Base-by-base conservation (phyloP, 2,888 invertebrate genomes). In the Pyrrhosoma nymphula region DNA sequence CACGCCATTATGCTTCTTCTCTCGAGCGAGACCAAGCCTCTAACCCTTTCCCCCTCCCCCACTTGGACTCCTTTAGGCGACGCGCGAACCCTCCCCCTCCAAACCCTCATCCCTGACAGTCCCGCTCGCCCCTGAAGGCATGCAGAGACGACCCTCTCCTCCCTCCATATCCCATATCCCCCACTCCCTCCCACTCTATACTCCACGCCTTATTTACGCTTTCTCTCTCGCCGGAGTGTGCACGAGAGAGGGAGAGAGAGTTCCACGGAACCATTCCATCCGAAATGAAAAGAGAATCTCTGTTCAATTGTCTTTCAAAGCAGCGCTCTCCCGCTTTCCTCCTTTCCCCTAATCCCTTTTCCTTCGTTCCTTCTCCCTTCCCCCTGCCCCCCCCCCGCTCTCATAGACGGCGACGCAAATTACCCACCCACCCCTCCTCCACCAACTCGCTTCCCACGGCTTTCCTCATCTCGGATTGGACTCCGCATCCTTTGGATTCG, bases 1-100 rank as follows among this genome's bases (percentile, higher is more conserved):
- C 82, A 82, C 82, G 30, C 82, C 82, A 82, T 82, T 82, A 82
- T 82, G 82, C 82, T 82, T 82, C 69, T 69, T 47, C 60, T 60
- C 82, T 82, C 35, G 18, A 82, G 82, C 82, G 30, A 35, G 16
- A 16, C 69, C 20, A 26, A 69, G 69, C 1, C 82, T 18, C 82
- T 30, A 6, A 2, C 30, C 35, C 30, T 14, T 35, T 16, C 18
- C 35, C 82, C 82, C n/a, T n/a, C 4, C 6, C 26, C 14, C 60
- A 3, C 60, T 60, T 16, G 60, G 60, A 20, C 3, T 2, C 16
- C 18, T 30, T 30, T 30, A n/a, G 4, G 12, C 10, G 30, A 75
- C n/a, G n/a, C 75, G 30, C 75, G n/a, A 10, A 2, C 75, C 75
- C 30, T 23, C 16, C 63, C 63, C 63, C 63, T 63, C 23, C 63